Evolutionary conservation across 2,888 invertebrate genomes (phyloP).

Genomic region (Argynnis bischoffii): DNA sequence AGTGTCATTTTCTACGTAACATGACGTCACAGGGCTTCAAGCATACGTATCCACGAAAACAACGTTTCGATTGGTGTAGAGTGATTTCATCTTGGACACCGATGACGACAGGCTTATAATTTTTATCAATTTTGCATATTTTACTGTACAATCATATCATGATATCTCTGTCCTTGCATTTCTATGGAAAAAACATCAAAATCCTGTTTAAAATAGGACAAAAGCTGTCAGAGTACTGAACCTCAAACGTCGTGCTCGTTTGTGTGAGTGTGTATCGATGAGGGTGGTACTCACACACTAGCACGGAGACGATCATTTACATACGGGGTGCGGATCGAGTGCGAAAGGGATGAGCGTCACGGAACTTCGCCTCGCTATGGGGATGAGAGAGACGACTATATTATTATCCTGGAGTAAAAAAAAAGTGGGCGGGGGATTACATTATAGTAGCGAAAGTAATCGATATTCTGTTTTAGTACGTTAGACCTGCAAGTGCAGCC

Average conservation of each 20-base stretch:
- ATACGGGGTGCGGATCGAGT: conserved; percentile 68
- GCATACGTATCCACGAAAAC: conserved; percentile 29
- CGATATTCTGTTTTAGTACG: conserved; percentile 83
- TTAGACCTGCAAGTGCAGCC: conserved; percentile 79
- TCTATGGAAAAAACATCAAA: conserved; percentile 51
- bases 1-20: conserved; percentile 79
- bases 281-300: conserved; percentile 65
- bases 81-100: background rate
- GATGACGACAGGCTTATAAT: background rate
- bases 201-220: conserved; percentile 77
- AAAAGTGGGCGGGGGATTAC: conserved; percentile 84
- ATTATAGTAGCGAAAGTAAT: conserved; percentile 84
- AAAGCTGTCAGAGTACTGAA: conserved; percentile 79
- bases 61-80: background rate
- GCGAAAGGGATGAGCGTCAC: conserved; percentile 55
- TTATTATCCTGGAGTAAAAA: conserved; percentile 76
- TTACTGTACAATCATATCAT: no score
- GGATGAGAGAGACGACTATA: conserved; percentile 75
- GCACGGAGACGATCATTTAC: conserved; percentile 79
- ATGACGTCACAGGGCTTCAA: conserved; percentile 67
- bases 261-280: conserved; percentile 57
- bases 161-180: conserved; percentile 10
- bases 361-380: conserved; percentile 57
- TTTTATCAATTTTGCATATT: conserved; percentile 4
- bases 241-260: conserved; percentile 62